Percentiles rank a stretch among this genome's conserved stretches.
Conservation (phyloP, 2,888 invertebrate species). For the Ptychoptera albimana region DNA sequence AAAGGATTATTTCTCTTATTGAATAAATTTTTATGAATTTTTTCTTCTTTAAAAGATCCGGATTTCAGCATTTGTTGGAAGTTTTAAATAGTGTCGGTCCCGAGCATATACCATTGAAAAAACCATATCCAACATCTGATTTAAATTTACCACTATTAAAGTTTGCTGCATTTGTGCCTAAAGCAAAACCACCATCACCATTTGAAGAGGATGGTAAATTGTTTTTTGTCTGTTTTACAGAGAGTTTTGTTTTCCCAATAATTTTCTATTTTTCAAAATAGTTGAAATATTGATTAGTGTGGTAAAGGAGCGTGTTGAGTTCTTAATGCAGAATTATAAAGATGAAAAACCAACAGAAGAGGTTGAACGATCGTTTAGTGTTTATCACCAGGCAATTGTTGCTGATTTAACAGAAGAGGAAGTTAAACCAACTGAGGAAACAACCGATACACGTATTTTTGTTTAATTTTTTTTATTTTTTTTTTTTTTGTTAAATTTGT, state of each 20-base stretch:
- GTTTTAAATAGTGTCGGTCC: conserved; percentile 22
- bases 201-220: conserved; percentile 22
- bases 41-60: conserved; percentile 5
- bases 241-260: background rate
- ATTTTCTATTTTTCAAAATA: no score
- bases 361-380: background rate
- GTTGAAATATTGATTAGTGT: conserved; percentile 8
- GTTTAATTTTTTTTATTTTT: background rate
- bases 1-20: background rate
- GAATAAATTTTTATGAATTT: background rate
- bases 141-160: conserved; percentile 24
- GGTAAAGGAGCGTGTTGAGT: conserved; percentile 5
- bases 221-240: no score
- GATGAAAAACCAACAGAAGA: conserved; percentile 2
- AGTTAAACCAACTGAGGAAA: background rate
- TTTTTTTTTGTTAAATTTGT: background rate
- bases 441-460: conserved; percentile 4
- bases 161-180: conserved; percentile 21
- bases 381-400: conserved; percentile 6
- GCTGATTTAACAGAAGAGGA: background rate
- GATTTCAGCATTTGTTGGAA: conserved; percentile 14
- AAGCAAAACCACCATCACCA: conserved; percentile 20
- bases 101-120: conserved; percentile 11
- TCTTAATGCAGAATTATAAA: conserved; percentile 7
- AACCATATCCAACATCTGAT: conserved; percentile 21